These are phyloP conservation scores for Xerus rutilus DNA, from an alignment of 2,797 vertebrate species.

Conservation along the genomic window DNA sequence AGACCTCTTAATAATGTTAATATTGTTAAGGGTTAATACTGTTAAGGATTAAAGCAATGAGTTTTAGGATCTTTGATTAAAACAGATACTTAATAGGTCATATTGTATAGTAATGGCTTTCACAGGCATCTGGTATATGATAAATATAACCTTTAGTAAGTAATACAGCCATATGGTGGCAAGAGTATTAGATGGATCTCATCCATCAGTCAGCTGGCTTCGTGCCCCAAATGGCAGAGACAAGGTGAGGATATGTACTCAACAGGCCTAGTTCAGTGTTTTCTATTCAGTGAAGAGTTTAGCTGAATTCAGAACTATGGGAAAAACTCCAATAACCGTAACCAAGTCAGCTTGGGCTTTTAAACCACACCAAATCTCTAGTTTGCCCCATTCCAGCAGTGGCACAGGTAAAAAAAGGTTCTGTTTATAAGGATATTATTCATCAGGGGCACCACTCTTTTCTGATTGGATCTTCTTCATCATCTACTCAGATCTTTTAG, in stretches of 20 bases:
- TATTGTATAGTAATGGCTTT: not conserved
- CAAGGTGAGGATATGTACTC: not conserved
- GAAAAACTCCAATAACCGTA: not conserved
- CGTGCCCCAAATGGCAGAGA: not conserved
- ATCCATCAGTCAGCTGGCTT: constrained; percentile 8
- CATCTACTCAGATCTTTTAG: not conserved
- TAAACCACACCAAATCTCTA: not conserved
- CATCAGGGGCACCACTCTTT: not conserved
- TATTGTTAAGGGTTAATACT: not conserved
- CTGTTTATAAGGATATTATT: not conserved
- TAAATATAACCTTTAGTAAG: not conserved
- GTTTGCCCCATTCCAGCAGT: not conserved
- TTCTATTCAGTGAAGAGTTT: constrained; percentile 33
- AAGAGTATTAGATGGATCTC: constrained; percentile 9
- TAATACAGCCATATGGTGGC: not conserved
- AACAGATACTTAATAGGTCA: not conserved
- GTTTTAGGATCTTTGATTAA: not conserved
- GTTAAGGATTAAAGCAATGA: not conserved
- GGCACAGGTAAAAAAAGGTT: not conserved
- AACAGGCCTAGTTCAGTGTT: not conserved
- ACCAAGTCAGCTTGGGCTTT: not conserved
- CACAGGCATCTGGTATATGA: not conserved
- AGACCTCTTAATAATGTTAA: not conserved
- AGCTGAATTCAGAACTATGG: not conserved
- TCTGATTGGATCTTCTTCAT: not conserved